Percentiles rank a stretch among this genome's conserved stretches.
phyloP scores from a whole-genome alignment of 35 echinoderm and acorn worm species.

The Diadema setosum region DNA sequence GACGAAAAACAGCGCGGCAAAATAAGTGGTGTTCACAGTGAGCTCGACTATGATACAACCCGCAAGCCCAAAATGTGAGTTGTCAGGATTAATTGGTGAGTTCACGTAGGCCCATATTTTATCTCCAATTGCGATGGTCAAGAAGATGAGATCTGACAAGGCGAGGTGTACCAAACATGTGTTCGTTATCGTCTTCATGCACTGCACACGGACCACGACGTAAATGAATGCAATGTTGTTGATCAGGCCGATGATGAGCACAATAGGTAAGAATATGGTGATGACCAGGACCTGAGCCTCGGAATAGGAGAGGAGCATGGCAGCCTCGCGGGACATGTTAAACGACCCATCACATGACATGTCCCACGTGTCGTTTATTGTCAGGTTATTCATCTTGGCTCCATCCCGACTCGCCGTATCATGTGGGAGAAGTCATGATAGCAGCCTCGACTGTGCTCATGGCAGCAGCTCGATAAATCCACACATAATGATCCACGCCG shows the following conservation, averaged over 20 bases:
- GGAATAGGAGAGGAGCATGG: not conserved
- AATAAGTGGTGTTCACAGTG: conserved; percentile 39
- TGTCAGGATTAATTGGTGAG: conserved; percentile 59
- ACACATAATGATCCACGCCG: not conserved
- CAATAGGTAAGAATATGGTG: conserved; percentile 41
- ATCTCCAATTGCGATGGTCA: conserved; percentile 48
- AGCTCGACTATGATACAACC: conserved; percentile 65
- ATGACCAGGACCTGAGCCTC: not conserved
- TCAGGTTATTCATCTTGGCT: not conserved
- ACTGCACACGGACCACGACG: conserved; percentile 54
- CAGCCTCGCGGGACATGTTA: not conserved
- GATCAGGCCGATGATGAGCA: conserved; percentile 60
- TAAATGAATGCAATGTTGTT: conserved; percentile 74
- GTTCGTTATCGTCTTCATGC: conserved; percentile 81
- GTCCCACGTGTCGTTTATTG: not conserved
- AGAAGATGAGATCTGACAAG: conserved; percentile 60
- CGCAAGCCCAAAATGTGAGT: conserved; percentile 9
- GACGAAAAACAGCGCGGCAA: conserved; percentile 58
- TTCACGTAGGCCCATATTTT: conserved; percentile 36
- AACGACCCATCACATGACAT: not conserved
- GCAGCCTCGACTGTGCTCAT: not conserved
- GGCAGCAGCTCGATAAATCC: not conserved
- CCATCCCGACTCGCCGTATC: not conserved
- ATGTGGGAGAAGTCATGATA: not conserved
- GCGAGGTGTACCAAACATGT: conserved; percentile 66